Base-by-base conservation (phyloP, 30 jellyfish, hydroid and myxozoan species). In the Morbakka virulenta region DNA sequence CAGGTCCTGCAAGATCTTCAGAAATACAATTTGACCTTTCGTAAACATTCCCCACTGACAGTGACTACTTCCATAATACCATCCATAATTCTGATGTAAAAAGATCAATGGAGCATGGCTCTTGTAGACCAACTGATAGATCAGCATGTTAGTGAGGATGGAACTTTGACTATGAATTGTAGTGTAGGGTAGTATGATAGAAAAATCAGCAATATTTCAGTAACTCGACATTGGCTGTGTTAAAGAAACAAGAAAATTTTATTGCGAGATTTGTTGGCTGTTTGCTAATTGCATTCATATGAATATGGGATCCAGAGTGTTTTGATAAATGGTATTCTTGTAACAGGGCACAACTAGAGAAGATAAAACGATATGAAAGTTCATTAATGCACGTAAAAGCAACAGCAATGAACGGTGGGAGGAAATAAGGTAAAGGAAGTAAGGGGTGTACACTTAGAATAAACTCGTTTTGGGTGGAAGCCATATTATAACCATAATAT, bases 241-340 rank as follows among this genome's bases (percentile, higher is more conserved):
- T 73, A 73, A 20, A 41, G 85, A 3, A 50, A 28, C 52, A 29
- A 73, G 24, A 73, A 73, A 0, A 63, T 74, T 74, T 2, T 73
- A 73, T 35, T 73, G 85, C 23, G 79, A 73, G 33, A 74, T 73
- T 73, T 73, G 78, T 17, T 73, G 85, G 85, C 64, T 73, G 78
- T 73, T 50, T 73, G 85, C 85, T 52, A 74, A 51, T 73, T 74
- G 85, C 64, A 24, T 1, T 2, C 75, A 1, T 72, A 2, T 1
- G 48, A 71, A 23, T 71, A 24, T 48, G 52, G 48, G 4, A 25
- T 35, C 24, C 83, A 41, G 48, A 41, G 3, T 35, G 74, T 72
- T 4, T 41, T 72, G 85, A 22, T 3, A 50, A 73, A 73, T 73
- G 85, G 85, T 13, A 41, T 20, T 32, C 6, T 49, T 12, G 41